phyloP scores from a whole-genome alignment of 2,797 vertebrate species.

The Danionella dracula region DNA sequence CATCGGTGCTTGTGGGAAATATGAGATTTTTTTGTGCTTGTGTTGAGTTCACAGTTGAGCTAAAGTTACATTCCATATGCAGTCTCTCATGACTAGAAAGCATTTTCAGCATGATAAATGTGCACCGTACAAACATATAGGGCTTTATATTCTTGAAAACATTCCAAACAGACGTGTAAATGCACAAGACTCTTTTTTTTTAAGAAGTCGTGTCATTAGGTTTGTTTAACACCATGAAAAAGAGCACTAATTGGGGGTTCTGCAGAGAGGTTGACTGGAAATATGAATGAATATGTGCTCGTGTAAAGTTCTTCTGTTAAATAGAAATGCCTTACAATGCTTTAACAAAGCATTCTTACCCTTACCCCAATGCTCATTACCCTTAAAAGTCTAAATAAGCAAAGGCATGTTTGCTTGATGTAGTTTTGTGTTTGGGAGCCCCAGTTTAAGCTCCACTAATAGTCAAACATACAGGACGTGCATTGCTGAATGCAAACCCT shows the following conservation, averaged over 20 bases:
- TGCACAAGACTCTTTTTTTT: too few species aligned
- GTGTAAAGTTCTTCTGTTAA: conserved; percentile 55
- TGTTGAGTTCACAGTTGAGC: conserved; percentile 40
- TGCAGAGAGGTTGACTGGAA: conserved; percentile 59
- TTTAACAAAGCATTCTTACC: conserved; percentile 8
- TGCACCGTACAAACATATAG: conserved; percentile 30
- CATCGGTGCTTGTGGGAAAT: conserved; percentile 49
- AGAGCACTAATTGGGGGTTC: conserved; percentile 53
- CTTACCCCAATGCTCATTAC: conserved; percentile 1
- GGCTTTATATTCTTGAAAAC: too few species aligned
- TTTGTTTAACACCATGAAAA: not conserved
- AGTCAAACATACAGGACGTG: too few species aligned
- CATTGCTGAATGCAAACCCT: too few species aligned
- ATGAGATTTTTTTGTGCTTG: not conserved
- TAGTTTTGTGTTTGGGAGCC: too few species aligned
- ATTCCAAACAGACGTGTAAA: too few species aligned
- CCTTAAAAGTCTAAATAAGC: not conserved
- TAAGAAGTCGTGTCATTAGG: conserved; percentile 44
- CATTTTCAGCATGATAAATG: conserved; percentile 27
- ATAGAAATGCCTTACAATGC: conserved; percentile 45
- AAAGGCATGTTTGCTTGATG: conserved; percentile 3
- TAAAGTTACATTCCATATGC: conserved; percentile 45
- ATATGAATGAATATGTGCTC: conserved; percentile 59
- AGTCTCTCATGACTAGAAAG: conserved; percentile 38
- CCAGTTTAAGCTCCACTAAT: too few species aligned